Evolutionary conservation across 1,140 invertebrate species (phyloP).

Genomic region (Oncopodura yosiiana): DNA sequence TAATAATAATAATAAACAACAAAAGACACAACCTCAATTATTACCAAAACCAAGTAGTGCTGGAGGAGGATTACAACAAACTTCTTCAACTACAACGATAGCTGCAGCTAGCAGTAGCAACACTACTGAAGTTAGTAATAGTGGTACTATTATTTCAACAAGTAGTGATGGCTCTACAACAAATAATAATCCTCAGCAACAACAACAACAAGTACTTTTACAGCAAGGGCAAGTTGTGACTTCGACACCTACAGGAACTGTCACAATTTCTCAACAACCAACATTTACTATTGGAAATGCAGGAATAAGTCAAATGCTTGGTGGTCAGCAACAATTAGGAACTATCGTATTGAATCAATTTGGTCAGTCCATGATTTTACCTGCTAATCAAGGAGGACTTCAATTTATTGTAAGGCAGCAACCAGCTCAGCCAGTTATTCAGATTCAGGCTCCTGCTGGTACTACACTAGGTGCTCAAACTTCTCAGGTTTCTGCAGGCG

Average conservation of each 20-base stretch:
- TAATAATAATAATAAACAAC: slow-evolving; percentile 15
- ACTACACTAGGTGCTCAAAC: slow-evolving; percentile 18
- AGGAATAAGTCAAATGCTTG: slow-evolving; percentile 22
- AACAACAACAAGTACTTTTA: slow-evolving; percentile 6
- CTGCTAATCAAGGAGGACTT: slow-evolving; percentile 26
- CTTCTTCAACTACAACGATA: not conserved
- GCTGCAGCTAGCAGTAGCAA: not conserved
- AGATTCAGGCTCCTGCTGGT: slow-evolving; percentile 26
- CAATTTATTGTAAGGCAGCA: slow-evolving; percentile 34
- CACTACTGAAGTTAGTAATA: not conserved
- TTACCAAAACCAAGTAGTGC: slow-evolving; percentile 33
- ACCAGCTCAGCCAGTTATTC: slow-evolving; percentile 28
- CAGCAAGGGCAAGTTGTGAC: slow-evolving; percentile 8
- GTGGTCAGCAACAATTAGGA: slow-evolving; percentile 26
- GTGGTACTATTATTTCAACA: not conserved
- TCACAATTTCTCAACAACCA: slow-evolving; percentile 12
- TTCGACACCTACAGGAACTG: slow-evolving; percentile 7
- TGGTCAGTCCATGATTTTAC: slow-evolving; percentile 32
- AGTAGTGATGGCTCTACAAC: not conserved
- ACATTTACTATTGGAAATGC: slow-evolving; percentile 26
- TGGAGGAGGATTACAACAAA: too few species aligned
- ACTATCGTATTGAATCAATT: slow-evolving; percentile 35
- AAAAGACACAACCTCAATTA: slow-evolving; percentile 30
- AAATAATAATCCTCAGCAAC: slow-evolving; percentile 25
- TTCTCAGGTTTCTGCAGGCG: slow-evolving; percentile 9